Conservation (phyloP, 2,797 vertebrate genomes). For the Chrosomus eos region DNA sequence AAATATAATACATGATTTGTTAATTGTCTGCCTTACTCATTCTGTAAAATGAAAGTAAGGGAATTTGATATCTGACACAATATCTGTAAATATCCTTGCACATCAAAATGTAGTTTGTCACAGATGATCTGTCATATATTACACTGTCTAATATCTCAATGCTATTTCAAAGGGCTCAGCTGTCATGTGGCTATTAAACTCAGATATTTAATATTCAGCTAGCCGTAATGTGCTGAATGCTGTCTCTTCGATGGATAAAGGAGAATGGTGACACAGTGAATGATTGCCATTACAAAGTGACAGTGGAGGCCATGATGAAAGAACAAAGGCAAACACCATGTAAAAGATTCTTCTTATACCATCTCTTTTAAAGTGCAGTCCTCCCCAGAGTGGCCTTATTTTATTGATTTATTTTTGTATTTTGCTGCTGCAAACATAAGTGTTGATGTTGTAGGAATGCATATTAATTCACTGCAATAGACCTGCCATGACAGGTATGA, state of each 20-base stretch:
- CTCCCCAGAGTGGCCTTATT: not conserved
- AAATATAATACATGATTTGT: slow-evolving; percentile 71
- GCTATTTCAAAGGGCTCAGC: slow-evolving; percentile 26
- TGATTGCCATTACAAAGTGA: slow-evolving; percentile 20
- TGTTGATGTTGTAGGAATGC: not conserved
- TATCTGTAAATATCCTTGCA: slow-evolving; percentile 66
- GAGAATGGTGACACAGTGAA: slow-evolving; percentile 1
- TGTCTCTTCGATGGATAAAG: slow-evolving; percentile 15
- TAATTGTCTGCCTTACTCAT: slow-evolving; percentile 66
- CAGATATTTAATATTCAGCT: slow-evolving; percentile 39
- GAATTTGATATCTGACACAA: slow-evolving; percentile 61
- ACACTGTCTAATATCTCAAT: slow-evolving; percentile 11
- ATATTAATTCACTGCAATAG: not conserved
- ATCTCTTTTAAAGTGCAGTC: not conserved
- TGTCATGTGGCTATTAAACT: slow-evolving; percentile 38
- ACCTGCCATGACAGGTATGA: too few relatives aligned
- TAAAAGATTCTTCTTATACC: slow-evolving; percentile 40
- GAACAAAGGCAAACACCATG: slow-evolving; percentile 36
- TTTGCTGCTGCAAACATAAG: not conserved
- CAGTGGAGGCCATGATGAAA: slow-evolving; percentile 28
- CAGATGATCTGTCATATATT: slow-evolving; percentile 36
- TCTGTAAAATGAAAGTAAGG: slow-evolving; percentile 62
- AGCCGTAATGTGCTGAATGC: slow-evolving; percentile 34
- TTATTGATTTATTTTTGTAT: not conserved
- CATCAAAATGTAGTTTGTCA: slow-evolving; percentile 64